phyloP scores from a whole-genome alignment of 2,797 vertebrate species.

The Zalophus californianus region DNA sequence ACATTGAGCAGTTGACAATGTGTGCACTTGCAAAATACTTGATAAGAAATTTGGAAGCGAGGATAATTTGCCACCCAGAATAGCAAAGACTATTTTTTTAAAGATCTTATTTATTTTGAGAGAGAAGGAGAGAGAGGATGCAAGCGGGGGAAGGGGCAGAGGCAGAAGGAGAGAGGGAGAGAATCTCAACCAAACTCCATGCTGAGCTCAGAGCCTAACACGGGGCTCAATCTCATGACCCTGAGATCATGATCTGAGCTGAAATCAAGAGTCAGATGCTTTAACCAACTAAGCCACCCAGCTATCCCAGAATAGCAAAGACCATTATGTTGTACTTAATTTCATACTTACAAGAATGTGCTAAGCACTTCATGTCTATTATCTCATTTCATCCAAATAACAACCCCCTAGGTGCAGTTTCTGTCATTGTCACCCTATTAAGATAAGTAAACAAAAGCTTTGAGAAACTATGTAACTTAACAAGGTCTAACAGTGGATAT shows the following conservation, averaged over 20 bases:
- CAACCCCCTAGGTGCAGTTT: not conserved
- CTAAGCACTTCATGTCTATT: not conserved
- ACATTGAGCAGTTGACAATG: not conserved
- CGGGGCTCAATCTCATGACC: not conserved
- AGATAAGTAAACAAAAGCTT: not conserved
- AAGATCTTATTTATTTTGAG: not conserved
- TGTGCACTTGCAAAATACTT: not conserved
- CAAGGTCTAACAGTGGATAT: not conserved
- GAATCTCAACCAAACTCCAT: not conserved
- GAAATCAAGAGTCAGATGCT: not conserved
- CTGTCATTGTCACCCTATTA: not conserved
- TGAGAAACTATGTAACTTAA: not conserved
- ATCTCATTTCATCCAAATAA: not conserved
- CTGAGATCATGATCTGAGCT: not conserved
- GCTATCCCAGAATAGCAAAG: not conserved
- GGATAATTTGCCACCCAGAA: not conserved
- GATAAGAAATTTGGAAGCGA: not conserved
- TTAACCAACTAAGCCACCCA: not conserved
- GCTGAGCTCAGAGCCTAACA: not conserved
- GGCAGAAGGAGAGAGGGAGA: not conserved
- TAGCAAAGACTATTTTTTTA: not conserved
- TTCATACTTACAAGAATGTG: not conserved
- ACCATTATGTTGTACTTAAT: not conserved
- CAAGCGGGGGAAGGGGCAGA: not conserved
- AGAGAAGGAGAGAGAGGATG: not conserved